Conservation (phyloP, 2,888 invertebrate species). For the Empis stercorea region DNA sequence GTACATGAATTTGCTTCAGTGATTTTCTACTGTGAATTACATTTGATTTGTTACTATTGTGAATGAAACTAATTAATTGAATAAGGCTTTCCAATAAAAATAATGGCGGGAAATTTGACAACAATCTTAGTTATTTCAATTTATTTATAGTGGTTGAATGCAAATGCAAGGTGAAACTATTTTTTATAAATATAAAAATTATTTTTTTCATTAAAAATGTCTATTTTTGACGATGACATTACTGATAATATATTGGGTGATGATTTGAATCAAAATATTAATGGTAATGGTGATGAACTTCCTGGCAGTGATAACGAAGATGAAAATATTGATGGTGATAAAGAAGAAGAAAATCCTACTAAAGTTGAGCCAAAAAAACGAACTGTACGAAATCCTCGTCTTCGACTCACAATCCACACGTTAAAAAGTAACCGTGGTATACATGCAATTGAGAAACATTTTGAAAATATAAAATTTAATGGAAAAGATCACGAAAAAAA, state of each 20-base stretch:
- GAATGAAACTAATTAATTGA: too few species aligned
- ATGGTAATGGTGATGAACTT: conserved; percentile 31
- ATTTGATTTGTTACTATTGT: too few species aligned
- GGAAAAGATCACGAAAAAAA: conserved; percentile 68
- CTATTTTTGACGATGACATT: background rate
- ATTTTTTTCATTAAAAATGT: background rate
- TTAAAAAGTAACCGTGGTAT: conserved; percentile 67
- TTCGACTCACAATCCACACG: conserved; percentile 53
- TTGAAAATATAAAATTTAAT: conserved; percentile 67
- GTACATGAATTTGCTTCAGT: too few species aligned
- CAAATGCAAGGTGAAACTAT: too few species aligned
- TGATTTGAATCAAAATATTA: conserved; percentile 26
- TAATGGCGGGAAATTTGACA: too few species aligned
- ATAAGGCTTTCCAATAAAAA: too few species aligned
- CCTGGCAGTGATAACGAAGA: conserved; percentile 34
- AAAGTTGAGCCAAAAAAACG: conserved; percentile 42
- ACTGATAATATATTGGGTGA: conserved; percentile 16
- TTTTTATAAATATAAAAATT: too few species aligned
- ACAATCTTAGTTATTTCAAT: too few species aligned
- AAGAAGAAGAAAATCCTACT: conserved; percentile 26
- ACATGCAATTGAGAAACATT: conserved; percentile 62
- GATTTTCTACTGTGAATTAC: too few species aligned
- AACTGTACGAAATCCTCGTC: conserved; percentile 49
- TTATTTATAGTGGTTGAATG: too few species aligned
- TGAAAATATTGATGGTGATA: conserved; percentile 26